Evolutionary conservation across 2,888 invertebrate species (phyloP), one percentile per base, ranked within the genome.

Genomic region (Lycia hirtaria): DNA sequence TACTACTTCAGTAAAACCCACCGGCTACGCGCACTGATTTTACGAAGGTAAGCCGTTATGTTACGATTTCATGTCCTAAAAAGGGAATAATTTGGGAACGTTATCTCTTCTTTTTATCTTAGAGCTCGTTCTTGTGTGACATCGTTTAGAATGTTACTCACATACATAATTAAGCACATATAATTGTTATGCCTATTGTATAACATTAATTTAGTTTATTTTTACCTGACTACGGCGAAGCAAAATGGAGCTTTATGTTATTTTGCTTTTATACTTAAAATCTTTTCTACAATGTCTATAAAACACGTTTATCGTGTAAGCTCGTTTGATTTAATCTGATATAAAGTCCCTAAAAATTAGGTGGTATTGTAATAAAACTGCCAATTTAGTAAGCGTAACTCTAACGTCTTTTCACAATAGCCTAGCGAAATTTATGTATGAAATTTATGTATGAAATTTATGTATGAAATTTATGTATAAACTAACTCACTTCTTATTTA

Each of bases 21-120:
- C 30, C 43, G 47, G 53, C 53, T 60, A 55, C 40, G 47, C 40
- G 49, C 54, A 58, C 55, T 63, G 60, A 67, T 66, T 58, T 71
- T 65, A 60, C 65, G 64, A 55, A 60, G 68, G 71, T 69, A 73
- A 74, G 67, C 73, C 71, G 70, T 78, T 78, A 74, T 66, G 65
- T 71, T 64, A 55, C 64, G 69, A 73, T 73, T 71, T 69, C 70
- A 72, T 72, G 66, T 69, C 48, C 43, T 57, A 54, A 49, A 56
- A 62, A 58, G 62, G 44, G 33, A 54, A 62, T 54, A 50, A 50
- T 57, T 58, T 59, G 38, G 51, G n/a, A 35, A 51, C 56, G 38
- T 57, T 50, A 50, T 40, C 28, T 32, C 40, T 55, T 24, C 35
- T 35, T 59, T 55, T 33, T 48, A 56, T 53, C 43, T 48, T 33